These are phyloP conservation scores for Cacatua alba DNA, from an alignment of 2,113 vertebrate species.

Conservation along the genomic window DNA sequence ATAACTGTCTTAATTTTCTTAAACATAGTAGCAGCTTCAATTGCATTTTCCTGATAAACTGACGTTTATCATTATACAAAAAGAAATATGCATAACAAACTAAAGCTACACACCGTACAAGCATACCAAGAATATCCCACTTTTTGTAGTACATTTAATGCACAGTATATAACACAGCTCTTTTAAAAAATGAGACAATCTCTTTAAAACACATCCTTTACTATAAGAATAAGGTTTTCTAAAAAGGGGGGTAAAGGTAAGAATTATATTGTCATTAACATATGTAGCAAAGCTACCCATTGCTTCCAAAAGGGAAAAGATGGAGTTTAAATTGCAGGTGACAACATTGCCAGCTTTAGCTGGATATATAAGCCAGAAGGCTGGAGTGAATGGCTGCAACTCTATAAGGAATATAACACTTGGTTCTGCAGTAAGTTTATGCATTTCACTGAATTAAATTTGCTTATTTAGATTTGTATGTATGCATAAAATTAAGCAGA, in stretches of 20 bases:
- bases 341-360: not conserved
- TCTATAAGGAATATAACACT: not conserved
- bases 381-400: not conserved
- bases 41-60: conserved; percentile 61
- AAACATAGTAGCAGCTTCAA: conserved; percentile 60
- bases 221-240: not conserved
- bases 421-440: not conserved
- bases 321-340: not conserved
- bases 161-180: not conserved
- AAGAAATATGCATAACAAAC: conserved; percentile 37
- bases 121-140: not conserved
- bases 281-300: not conserved
- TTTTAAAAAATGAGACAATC: not conserved
- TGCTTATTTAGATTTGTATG: not conserved
- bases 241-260: not conserved
- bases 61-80: conserved; percentile 9
- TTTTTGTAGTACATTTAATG: not conserved
- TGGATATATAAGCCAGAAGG: not conserved
- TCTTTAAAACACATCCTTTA: not conserved
- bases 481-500: not conserved
- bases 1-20: conserved; percentile 68
- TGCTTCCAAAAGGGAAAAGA: not conserved
- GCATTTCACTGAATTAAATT: not conserved
- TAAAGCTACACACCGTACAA: not conserved
- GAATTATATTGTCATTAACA: not conserved